Conservation (phyloP, 2,113 vertebrate species). For the Orycteropus afer region DNA sequence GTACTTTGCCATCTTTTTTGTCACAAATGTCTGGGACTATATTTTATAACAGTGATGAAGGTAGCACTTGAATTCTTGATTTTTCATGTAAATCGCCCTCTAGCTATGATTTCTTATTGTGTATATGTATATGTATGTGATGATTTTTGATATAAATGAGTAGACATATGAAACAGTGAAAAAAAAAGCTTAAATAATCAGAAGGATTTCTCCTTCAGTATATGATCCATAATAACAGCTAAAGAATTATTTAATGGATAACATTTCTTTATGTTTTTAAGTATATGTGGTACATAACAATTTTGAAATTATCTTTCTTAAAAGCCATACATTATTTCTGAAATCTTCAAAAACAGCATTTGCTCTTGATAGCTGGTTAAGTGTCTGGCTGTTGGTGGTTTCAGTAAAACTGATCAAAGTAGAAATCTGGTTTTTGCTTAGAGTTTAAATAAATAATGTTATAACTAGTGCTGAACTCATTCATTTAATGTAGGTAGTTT, state of each 20-base stretch:
- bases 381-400: constrained; percentile 15
- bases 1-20: constrained; percentile 80
- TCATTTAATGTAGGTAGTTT: neutral
- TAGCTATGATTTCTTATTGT: neutral
- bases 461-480: neutral
- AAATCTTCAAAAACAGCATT: neutral
- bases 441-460: constrained; percentile 34
- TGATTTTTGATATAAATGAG: neutral
- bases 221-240: neutral
- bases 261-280: constrained; percentile 13
- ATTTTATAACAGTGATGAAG: neutral
- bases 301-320: constrained; percentile 5
- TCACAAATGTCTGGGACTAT: constrained; percentile 18
- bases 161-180: constrained; percentile 22
- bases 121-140: neutral
- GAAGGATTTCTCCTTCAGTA: neutral
- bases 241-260: constrained; percentile 38
- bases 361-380: neutral
- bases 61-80: neutral
- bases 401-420: constrained; percentile 6
- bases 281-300: neutral
- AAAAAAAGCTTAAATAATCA: constrained; percentile 34
- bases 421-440: constrained; percentile 41
- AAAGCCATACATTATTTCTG: neutral
- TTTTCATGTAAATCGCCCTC: neutral